Percentiles rank a stretch among this genome's conserved stretches.
These are phyloP conservation scores for Drosophila kepulauana DNA, from an alignment of 1,140 invertebrate genomes.

Conservation along the genomic window DNA sequence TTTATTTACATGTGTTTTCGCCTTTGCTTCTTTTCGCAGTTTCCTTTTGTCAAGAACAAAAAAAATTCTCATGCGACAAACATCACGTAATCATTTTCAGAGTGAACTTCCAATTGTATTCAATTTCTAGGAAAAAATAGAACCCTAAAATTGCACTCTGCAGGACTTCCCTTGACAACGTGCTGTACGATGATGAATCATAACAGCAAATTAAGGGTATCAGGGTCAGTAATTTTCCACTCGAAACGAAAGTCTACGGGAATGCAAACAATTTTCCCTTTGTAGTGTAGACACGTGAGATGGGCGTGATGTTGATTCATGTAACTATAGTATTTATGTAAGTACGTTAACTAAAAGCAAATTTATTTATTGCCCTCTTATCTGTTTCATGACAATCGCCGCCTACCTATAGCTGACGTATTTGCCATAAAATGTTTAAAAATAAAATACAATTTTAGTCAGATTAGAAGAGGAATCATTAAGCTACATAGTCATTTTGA, in stretches of 20 bases:
- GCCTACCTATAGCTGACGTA: conserved; percentile 25
- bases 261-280: conserved; percentile 20
- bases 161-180: conserved; percentile 13
- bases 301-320: conserved; percentile 16
- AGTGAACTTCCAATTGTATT: conserved; percentile 5
- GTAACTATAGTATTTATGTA: conserved; percentile 37
- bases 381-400: not conserved
- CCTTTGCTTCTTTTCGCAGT: not conserved
- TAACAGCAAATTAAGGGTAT: not conserved
- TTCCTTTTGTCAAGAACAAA: not conserved
- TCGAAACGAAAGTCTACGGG: conserved; percentile 7
- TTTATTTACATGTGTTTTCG: conserved; percentile 3
- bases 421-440: conserved; percentile 45
- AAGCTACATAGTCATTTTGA: conserved; percentile 20
- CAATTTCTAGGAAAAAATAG: not conserved
- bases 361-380: conserved; percentile 54
- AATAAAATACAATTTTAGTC: conserved; percentile 27
- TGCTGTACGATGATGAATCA: conserved; percentile 13
- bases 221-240: conserved; percentile 39
- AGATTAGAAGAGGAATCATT: conserved; percentile 40
- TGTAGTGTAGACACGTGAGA: conserved; percentile 23
- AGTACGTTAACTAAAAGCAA: not conserved
- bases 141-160: not conserved
- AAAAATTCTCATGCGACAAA: conserved; percentile 6
- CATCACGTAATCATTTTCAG: conserved; percentile 21